phyloP scores from a whole-genome alignment of 1,140 invertebrate species.

The Antheraea pernyi region DNA sequence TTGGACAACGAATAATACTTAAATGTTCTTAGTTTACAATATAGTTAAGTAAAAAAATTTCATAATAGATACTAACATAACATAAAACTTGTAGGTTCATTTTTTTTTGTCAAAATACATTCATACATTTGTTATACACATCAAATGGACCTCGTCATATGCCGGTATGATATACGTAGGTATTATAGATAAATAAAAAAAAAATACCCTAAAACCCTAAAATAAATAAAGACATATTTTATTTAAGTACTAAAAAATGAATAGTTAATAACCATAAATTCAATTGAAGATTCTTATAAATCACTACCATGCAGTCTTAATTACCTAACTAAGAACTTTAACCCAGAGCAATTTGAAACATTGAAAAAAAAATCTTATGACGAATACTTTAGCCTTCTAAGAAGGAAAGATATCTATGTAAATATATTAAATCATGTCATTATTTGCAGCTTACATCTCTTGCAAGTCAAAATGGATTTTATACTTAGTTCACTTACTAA shows the following conservation, averaged over 20 bases:
- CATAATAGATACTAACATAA: too few relatives aligned
- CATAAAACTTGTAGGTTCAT: too few relatives aligned
- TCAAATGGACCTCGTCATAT: too few relatives aligned
- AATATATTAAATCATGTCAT: neutral
- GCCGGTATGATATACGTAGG: too few relatives aligned
- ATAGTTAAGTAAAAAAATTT: too few relatives aligned
- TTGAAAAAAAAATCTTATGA: neutral
- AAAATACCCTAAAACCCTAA: too few relatives aligned
- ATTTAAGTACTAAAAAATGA: constrained; percentile 34
- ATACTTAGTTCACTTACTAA: constrained; percentile 43
- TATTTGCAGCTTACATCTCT: neutral
- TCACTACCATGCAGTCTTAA: constrained; percentile 26
- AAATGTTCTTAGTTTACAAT: too few relatives aligned
- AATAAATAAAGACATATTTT: constrained; percentile 41
- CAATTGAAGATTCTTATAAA: constrained; percentile 34
- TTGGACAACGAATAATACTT: too few relatives aligned
- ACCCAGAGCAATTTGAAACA: neutral
- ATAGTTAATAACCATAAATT: constrained; percentile 15
- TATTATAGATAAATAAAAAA: too few relatives aligned
- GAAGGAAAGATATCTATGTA: neutral
- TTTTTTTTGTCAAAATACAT: too few relatives aligned
- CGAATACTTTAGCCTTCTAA: neutral
- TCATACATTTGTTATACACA: too few relatives aligned
- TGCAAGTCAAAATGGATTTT: constrained; percentile 48
- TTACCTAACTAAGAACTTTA: constrained; percentile 25